Base-by-base conservation (phyloP, 2,888 invertebrate species). In the Chymomyza fuscimana region DNA sequence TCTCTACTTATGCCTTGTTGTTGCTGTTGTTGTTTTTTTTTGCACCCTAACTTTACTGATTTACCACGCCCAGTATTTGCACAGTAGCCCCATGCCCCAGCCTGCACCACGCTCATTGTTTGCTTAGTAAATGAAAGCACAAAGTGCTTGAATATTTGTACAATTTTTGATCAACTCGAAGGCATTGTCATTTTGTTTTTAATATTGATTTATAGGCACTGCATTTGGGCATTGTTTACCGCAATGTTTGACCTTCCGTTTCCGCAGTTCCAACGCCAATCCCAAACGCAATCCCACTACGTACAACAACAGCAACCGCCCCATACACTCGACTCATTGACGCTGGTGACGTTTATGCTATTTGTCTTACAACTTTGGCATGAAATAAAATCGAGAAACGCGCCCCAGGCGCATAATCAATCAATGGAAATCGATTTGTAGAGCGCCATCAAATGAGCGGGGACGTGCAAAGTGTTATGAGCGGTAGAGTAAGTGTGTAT, bases 371-470 rank as follows among this genome's bases (percentile, higher is more conserved):
- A 63, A 19, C 12, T 29, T 25, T 15, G 58, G 58, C 29, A 15
- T 46, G 40, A 46, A 46, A 46, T 46, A 46, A 54, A 54, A 54
- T 54, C 7, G 52, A 54, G 16, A 19, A 19, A 19, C 52, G 58
- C 25, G 58, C 19, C 70, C 76, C 77, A 72, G 71, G 76, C 79
- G 76, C 82, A 78, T 84, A 85, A 87, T 83, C 86, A 83, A 85
- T 87, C 82, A 83, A 83, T 85, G 87, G 65, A 82, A 85, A 83
- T 83, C 87, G 82, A 83, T 83, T 86, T 79, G 75, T 72, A 70
- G 69, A 71, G 69, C 73, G 69, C 74, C 76, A 81, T 79, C 86
- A 86, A 67, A 68, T 46, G 62, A 65, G 56, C 64, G 52, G 51
- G 40, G 40, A 16, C 5, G 40, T 16, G 40, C 40, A 46, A 46